Evolutionary conservation across 2,888 invertebrate species (phyloP), one percentile per base, ranked within the genome.

Genomic region (Caenorhabditis sp.): DNA sequence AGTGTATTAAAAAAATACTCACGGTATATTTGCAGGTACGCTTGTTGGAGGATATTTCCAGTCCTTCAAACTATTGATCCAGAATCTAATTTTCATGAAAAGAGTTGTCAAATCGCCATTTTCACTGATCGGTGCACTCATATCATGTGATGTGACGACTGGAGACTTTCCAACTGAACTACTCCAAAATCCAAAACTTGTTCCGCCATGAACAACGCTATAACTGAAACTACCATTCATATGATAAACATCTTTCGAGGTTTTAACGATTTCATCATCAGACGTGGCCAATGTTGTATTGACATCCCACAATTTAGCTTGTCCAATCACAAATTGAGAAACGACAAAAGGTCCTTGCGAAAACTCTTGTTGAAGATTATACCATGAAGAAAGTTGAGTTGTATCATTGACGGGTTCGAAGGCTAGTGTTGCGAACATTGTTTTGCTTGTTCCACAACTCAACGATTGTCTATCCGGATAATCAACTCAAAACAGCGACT

Each of bases 1-100:
- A 31, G 10, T 31, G 4, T 31, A 31, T 31, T 31, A 6, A 31
- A 31, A 4, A 31, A 31, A 31, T 6, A 58, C 17, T 23, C 24
- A 60, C 60, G 73, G 73, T 12, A 69, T 37, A 21, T 90, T 90
- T 2, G 83, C 82, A 0, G 93, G 93, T 0, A 91, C 87, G 1
- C 73, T 24, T 14, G 72, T 26, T n/a, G 82, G 81, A 2, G 70
- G 66, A 55, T 70, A 62, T 8, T 67, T 31, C 76, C 75, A 77
- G 24, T 69, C 65, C 3, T 69, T 69, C 23, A 80, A 60, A 0
- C 64, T 62, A 5, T 24, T 51, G 26, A 84, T 75, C 72, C 70
- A 78, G 19, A 76, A 58, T 53, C 81, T 51, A 8, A 84, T 78
- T 10, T 69, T 69, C 10, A 64, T 19, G 63, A 69, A 84, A 1